phyloP scores from a whole-genome alignment of 2,888 invertebrate species.

The Drosophila emarginata region DNA sequence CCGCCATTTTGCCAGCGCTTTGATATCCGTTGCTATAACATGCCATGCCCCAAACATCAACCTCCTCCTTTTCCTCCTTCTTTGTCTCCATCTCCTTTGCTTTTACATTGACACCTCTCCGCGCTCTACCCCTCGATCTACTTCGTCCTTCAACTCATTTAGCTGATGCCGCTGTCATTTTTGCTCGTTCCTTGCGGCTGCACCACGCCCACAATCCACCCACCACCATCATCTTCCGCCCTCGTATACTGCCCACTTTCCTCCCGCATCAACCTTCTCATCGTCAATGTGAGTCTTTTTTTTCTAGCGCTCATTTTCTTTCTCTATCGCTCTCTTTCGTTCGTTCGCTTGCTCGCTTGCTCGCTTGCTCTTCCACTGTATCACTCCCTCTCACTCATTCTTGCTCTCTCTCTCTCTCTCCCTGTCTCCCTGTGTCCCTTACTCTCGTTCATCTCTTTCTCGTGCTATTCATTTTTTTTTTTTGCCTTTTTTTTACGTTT shows the following conservation, averaged over 20 bases:
- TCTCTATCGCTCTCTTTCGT: slow-evolving; percentile 3
- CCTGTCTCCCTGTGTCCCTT: not conserved
- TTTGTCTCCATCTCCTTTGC: too few relatives aligned
- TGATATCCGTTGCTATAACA: slow-evolving; percentile 53
- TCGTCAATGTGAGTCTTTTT: slow-evolving; percentile 22
- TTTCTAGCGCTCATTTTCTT: not conserved
- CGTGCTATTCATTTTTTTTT: not conserved
- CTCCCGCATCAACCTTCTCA: not conserved
- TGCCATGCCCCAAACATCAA: slow-evolving; percentile 1
- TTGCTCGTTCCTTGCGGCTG: slow-evolving; percentile 44
- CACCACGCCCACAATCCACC: slow-evolving; percentile 35
- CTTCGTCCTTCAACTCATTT: slow-evolving; percentile 71
- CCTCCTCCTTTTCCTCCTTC: not conserved
- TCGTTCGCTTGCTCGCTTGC: not conserved
- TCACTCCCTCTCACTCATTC: not conserved
- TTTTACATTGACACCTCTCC: not conserved
- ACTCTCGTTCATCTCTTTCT: not conserved
- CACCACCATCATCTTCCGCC: slow-evolving; percentile 4
- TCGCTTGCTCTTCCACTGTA: not conserved
- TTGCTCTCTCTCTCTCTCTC: not conserved
- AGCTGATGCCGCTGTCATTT: slow-evolving; percentile 62
- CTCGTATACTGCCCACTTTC: not conserved
- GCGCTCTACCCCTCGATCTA: slow-evolving; percentile 1
- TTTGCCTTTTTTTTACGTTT: slow-evolving; percentile 43
- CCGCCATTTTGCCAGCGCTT: slow-evolving; percentile 72